A percentile compares a stretch with the other conserved stretches of the same genome.
These are phyloP conservation scores for Watersipora subatra DNA, from an alignment of 1,140 invertebrate species.

Conservation along the genomic window DNA sequence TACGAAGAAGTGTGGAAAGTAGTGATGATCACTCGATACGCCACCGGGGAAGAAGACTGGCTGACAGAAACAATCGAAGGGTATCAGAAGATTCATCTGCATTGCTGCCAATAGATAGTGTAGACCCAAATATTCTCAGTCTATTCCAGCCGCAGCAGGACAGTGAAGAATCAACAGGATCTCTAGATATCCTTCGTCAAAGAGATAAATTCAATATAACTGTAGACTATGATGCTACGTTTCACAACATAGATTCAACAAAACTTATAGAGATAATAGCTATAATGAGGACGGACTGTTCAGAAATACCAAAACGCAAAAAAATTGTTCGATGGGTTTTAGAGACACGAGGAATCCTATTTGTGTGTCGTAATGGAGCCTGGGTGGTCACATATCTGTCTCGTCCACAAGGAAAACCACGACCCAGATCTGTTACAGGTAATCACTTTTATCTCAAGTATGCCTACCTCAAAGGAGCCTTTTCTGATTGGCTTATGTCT, in stretches of 20 bases:
- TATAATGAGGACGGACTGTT: not conserved
- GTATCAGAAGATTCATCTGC: not conserved
- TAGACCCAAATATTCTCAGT: not conserved
- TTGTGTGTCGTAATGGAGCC: not conserved
- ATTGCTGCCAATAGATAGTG: not conserved
- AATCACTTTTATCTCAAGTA: too few relatives aligned
- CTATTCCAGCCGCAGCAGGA: not conserved
- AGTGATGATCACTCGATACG: not conserved
- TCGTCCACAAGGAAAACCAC: not conserved
- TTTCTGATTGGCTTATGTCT: too few relatives aligned
- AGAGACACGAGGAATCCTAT: not conserved
- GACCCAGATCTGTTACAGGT: not conserved
- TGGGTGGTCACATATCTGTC: not conserved
- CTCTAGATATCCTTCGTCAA: not conserved
- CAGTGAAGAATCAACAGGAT: not conserved
- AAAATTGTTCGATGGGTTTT: not conserved
- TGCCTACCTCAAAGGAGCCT: too few relatives aligned
- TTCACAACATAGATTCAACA: not conserved
- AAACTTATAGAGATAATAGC: not conserved
- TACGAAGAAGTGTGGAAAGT: not conserved
- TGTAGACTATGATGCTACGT: not conserved
- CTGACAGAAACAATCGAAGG: not conserved
- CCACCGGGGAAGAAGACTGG: not conserved
- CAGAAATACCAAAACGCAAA: not conserved
- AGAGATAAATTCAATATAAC: not conserved